Base-by-base conservation (phyloP, 2,797 vertebrate genomes). In the Antrozous pallidus region DNA sequence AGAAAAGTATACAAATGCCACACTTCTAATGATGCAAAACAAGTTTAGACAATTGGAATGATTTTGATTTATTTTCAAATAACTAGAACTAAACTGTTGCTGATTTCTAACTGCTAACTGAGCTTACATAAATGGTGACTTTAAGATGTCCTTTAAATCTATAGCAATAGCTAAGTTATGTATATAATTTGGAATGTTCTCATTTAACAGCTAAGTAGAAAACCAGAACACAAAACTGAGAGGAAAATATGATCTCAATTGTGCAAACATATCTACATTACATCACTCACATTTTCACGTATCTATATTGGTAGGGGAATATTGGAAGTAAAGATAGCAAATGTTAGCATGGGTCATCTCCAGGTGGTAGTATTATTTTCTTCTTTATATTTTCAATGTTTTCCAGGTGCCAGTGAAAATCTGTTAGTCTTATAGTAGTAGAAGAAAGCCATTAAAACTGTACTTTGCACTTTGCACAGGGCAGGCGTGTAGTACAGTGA, bases 51-150 rank as follows among this genome's bases (percentile, higher is more conserved):
- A 81, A 71, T 61, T 75, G 22, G 31, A 85, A 47, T 82, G 9
- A 63, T 75, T 94, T 89, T 58, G 80, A 78, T 58, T 94, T 71
- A 49, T 63, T 94, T 94, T 85, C 22, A 85, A 69, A 71, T 91
- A 84, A 92, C 24, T 75, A 22, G 73, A 92, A 56, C 9, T 47
- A 78, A 94, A 28, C 7, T 74, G 70, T 4, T 84, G 10, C 26
- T 94, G 26, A 77, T 79, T 91, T 91, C 31, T 71, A 82, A 88
- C 16, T 40, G 74, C 94, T 69, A 61, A 65, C 26, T 65, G 28
- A 14, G 45, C 26, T 90, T 45, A 82, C 56, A 80, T 71, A 94
- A 91, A 88, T 65, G 56, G 49, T 65, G 12, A 67, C 11, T 61
- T 93, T 56, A 63, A 51, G 67, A 28, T 70, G n/a, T 3, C 42